phyloP scores from a whole-genome alignment of 2,888 invertebrate species.

The Perdita meconis region DNA sequence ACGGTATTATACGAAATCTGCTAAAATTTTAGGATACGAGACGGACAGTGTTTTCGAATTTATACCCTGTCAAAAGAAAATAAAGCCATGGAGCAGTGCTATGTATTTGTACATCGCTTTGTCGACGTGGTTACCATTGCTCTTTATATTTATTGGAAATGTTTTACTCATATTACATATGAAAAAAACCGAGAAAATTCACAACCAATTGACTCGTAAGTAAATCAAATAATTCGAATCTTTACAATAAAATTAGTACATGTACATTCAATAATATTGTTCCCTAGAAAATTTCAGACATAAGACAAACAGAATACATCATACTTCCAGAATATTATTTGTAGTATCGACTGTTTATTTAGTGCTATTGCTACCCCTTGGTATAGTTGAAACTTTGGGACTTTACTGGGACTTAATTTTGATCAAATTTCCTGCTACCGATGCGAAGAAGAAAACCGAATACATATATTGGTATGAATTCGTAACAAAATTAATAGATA shows the following conservation, averaged over 20 bases:
- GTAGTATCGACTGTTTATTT: constrained; percentile 82
- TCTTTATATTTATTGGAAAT: constrained; percentile 81
- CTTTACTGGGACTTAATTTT: constrained; percentile 80
- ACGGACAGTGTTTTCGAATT: constrained; percentile 82
- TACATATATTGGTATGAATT: constrained; percentile 79
- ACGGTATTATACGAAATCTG: neutral
- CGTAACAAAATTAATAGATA: neutral
- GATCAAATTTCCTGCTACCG: constrained; percentile 68
- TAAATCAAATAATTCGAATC: constrained; percentile 24
- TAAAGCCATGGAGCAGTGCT: constrained; percentile 77
- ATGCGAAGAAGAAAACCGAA: constrained; percentile 62
- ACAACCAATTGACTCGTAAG: constrained; percentile 75
- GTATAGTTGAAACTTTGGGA: constrained; percentile 81
- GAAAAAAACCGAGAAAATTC: constrained; percentile 74
- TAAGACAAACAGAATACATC: constrained; percentile 67
- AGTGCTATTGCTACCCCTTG: constrained; percentile 80
- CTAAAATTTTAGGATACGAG: constrained; percentile 78
- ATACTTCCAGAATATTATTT: constrained; percentile 79
- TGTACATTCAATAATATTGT: constrained; percentile 45
- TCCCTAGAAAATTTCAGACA: constrained; percentile 71
- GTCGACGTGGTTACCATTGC: constrained; percentile 81
- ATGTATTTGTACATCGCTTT: constrained; percentile 81
- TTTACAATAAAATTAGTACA: neutral
- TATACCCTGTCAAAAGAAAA: constrained; percentile 77
- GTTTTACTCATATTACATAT: constrained; percentile 77